These are phyloP conservation scores for Tinamus guttatus DNA, from an alignment of 2,113 vertebrate species.

Conservation along the genomic window DNA sequence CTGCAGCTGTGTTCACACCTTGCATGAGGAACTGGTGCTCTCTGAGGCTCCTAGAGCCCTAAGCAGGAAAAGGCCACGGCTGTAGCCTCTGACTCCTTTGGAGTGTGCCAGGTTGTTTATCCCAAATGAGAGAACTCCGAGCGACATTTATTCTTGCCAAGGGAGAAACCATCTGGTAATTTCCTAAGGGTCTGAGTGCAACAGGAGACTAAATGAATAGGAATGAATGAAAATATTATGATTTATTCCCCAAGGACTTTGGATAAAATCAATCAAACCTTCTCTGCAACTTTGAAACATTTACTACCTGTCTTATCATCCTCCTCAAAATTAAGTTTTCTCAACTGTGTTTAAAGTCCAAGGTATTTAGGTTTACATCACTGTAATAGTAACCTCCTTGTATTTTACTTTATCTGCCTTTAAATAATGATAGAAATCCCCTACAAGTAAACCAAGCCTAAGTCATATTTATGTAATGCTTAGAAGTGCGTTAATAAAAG, in stretches of 20 bases:
- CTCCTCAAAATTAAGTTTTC: neutral
- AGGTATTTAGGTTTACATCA: neutral
- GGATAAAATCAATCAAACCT: neutral
- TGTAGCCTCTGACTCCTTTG: neutral
- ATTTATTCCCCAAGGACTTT: neutral
- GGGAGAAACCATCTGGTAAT: neutral
- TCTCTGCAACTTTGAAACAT: neutral
- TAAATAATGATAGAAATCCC: neutral
- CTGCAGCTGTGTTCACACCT: neutral
- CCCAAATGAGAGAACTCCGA: neutral
- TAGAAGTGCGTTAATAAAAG: neutral
- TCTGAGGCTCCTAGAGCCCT: neutral
- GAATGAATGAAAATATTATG: neutral
- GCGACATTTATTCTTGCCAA: neutral
- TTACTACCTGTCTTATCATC: neutral
- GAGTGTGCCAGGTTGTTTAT: neutral
- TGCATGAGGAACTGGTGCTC: neutral
- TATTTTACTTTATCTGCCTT: neutral
- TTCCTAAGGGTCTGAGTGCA: neutral
- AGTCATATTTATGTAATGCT: neutral
- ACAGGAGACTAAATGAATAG: neutral
- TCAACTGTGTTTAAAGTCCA: neutral
- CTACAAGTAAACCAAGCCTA: neutral
- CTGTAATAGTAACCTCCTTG: neutral
- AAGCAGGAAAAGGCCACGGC: neutral